Conservation (phyloP, 2,888 invertebrate species). For the Cordilura impudica region DNA sequence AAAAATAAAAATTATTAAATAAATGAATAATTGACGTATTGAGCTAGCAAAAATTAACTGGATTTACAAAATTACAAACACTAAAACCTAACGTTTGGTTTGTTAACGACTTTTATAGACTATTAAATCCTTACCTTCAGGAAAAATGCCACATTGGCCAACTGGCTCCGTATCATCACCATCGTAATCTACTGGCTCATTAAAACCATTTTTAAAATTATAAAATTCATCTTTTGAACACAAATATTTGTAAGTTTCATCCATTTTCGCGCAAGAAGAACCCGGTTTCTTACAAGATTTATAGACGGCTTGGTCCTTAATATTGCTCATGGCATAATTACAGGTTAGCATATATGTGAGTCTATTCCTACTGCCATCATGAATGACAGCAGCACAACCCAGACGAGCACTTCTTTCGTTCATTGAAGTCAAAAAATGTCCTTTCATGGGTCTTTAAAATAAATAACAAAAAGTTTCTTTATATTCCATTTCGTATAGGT, state of each 20-base stretch:
- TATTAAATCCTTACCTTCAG: too few relatives aligned
- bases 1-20: too few relatives aligned
- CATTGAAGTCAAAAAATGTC: not conserved
- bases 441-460: too few relatives aligned
- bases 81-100: too few relatives aligned
- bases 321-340: constrained; percentile 69
- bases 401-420: not conserved
- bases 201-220: not conserved
- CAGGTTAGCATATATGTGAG: constrained; percentile 68
- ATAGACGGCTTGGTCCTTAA: constrained; percentile 66
- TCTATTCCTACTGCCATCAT: not conserved
- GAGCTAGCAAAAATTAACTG: too few relatives aligned
- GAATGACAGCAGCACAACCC: not conserved
- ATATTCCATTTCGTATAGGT: not conserved
- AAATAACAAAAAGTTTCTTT: too few relatives aligned
- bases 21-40: too few relatives aligned
- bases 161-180: constrained; percentile 24
- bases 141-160: not conserved
- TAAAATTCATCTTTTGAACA: constrained; percentile 26
- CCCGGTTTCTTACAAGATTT: constrained; percentile 62
- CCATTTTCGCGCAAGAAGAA: constrained; percentile 19
- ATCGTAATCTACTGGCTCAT: constrained; percentile 6
- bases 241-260: constrained; percentile 28
- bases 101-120: too few relatives aligned
- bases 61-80: too few relatives aligned